Evolutionary conservation across 1,140 invertebrate genomes (phyloP), one percentile per base, ranked within the genome.

Genomic region (Ridgeia piscesae): DNA sequence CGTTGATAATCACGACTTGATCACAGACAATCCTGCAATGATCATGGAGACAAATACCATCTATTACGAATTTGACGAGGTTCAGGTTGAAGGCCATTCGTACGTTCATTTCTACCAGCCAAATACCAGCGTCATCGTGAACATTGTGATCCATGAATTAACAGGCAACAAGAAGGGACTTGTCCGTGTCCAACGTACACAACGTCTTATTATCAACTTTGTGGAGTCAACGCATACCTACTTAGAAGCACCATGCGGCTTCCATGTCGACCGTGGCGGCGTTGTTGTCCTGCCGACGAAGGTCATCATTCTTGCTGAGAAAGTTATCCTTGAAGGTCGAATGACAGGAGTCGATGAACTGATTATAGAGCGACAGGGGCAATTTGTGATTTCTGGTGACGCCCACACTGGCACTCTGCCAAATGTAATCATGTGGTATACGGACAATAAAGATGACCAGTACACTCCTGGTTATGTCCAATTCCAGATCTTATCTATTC

Each of bases 61-160:
- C 4, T 94, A 94, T 91, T 95, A 95, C 93, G 94, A 95, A 89
- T 95, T 95, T 93, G 94, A 95, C 92, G 94, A 95, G 92, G 93
- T 95, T 27, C 93, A 95, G 88, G 94, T 95, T 1, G 93, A 94
- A 50, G 94, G 94, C 0, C 94, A 94, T 91, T 93, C 93, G n/a
- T 95, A 95, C 92, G 94, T 95, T 14, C 94, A 94, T 91, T 94
- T 95, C 92, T 95, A 95, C 91, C 94, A 94, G 91, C 94, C 94
- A 33, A 89, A 27, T 33, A 89, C 92, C 33, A 93, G 92, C 33
- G 89, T 91, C 34, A 94, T 93, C 90, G 94, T 95, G 33, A 93
- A 94, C 6, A 93, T 94, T n/a, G 89, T 93, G 31, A 94, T 94
- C 77, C 93, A 94, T 91, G 94, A 95, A 89, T 92, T 95, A 31